phyloP scores from a whole-genome alignment of 2,888 invertebrate species.

The Aphrophora alni region DNA sequence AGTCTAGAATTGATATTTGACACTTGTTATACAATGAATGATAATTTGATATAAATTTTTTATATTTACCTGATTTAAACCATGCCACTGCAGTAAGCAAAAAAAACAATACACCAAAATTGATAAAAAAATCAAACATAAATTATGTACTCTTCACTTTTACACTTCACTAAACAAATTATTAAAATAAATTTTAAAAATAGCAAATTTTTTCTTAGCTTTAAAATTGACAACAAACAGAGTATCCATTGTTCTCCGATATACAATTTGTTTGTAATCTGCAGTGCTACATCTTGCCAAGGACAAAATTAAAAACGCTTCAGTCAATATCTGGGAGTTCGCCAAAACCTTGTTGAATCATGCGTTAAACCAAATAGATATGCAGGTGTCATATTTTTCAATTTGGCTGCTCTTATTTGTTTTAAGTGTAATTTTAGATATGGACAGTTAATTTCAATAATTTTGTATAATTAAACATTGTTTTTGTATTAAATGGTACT shows the following conservation, averaged over 20 bases:
- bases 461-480: too few relatives aligned
- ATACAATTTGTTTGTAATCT: background rate
- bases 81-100: background rate
- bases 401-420: background rate
- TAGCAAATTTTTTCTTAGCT: background rate
- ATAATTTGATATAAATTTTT: too few relatives aligned
- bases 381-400: slow-evolving; percentile 2
- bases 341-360: background rate
- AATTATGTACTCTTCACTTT: background rate
- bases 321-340: background rate
- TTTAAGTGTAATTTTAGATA: background rate
- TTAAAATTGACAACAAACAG: background rate
- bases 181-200: background rate
- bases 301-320: background rate
- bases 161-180: background rate
- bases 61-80: background rate
- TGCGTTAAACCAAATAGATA: background rate
- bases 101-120: background rate
- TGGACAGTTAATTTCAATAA: too few relatives aligned
- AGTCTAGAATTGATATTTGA: too few relatives aligned
- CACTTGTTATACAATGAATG: too few relatives aligned
- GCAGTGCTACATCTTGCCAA: background rate
- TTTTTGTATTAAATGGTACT: too few relatives aligned
- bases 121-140: background rate
- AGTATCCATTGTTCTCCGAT: background rate